Conservation (phyloP, 2,797 vertebrate species). For the Tachyglossus aculeatus region DNA sequence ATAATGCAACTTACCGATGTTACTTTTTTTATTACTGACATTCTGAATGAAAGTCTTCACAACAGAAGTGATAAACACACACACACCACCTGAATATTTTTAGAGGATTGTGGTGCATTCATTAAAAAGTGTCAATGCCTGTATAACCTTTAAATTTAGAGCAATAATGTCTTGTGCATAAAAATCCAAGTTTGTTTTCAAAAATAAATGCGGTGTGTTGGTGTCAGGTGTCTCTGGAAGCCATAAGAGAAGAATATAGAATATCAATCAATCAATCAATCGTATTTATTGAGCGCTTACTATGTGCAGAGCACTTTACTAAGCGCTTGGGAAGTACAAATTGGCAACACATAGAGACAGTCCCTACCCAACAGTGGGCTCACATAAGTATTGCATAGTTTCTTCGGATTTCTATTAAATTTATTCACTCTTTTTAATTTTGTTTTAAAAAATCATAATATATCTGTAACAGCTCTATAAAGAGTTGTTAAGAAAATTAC, state of each 20-base stretch:
- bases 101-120: slow-evolving; percentile 42
- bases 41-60: slow-evolving; percentile 47
- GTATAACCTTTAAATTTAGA: slow-evolving; percentile 26
- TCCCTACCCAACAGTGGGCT: too few relatives aligned
- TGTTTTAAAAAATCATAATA: slow-evolving; percentile 7
- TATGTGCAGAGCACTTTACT: too few relatives aligned
- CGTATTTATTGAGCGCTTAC: too few relatives aligned
- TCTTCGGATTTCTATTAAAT: slow-evolving; percentile 10
- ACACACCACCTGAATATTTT: slow-evolving; percentile 51
- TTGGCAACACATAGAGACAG: too few relatives aligned
- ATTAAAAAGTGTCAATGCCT: slow-evolving; percentile 38
- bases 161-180: slow-evolving; percentile 37
- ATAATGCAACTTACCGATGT: slow-evolving; percentile 4
- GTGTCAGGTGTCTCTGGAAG: background rate
- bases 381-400: slow-evolving; percentile 7
- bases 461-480: slow-evolving; percentile 12
- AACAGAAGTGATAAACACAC: slow-evolving; percentile 30
- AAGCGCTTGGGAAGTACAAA: too few relatives aligned
- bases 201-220: slow-evolving; percentile 58
- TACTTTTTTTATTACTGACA: slow-evolving; percentile 32
- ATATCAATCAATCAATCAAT: too few relatives aligned
- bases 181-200: slow-evolving; percentile 51
- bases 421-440: slow-evolving; percentile 32
- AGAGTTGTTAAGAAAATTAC: slow-evolving; percentile 29
- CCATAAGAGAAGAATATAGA: background rate